A percentile compares a stretch with the other conserved stretches of the same genome.
phyloP scores from a whole-genome alignment of 2,113 vertebrate genomes.

The Serilophus lunatus region DNA sequence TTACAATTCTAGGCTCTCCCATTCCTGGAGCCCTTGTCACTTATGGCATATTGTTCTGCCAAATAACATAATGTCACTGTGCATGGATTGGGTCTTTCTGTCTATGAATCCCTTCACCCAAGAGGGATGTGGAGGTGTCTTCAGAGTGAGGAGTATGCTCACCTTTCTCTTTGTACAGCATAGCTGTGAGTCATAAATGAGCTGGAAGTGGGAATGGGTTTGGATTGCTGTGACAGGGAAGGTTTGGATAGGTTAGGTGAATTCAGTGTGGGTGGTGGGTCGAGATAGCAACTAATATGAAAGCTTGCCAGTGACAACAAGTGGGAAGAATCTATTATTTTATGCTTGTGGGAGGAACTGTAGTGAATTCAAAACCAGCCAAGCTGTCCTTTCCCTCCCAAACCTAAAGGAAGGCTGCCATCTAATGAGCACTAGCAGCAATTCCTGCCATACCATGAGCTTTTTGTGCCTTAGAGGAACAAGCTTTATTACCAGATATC shows the following conservation, averaged over 20 bases:
- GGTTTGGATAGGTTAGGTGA: neutral
- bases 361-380: neutral
- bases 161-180: neutral
- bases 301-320: neutral
- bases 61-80: no score
- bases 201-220: neutral
- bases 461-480: neutral
- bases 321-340: neutral
- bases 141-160: neutral
- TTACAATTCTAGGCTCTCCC: neutral
- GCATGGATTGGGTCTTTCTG: fast-evolving
- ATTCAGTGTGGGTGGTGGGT: neutral
- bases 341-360: neutral
- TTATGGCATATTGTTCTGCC: neutral
- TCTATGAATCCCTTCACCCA: neutral
- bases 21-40: neutral
- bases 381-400: neutral
- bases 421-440: conserved; percentile 37
- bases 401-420: conserved; percentile 23
- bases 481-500: neutral
- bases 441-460: neutral
- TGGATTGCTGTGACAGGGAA: neutral
- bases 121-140: neutral
- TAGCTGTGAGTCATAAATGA: neutral
- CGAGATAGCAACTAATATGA: neutral